A percentile compares a stretch with the other conserved stretches of the same genome.
These are phyloP conservation scores for Euura lappo DNA, from an alignment of 1,140 invertebrate species.

Conservation along the genomic window DNA sequence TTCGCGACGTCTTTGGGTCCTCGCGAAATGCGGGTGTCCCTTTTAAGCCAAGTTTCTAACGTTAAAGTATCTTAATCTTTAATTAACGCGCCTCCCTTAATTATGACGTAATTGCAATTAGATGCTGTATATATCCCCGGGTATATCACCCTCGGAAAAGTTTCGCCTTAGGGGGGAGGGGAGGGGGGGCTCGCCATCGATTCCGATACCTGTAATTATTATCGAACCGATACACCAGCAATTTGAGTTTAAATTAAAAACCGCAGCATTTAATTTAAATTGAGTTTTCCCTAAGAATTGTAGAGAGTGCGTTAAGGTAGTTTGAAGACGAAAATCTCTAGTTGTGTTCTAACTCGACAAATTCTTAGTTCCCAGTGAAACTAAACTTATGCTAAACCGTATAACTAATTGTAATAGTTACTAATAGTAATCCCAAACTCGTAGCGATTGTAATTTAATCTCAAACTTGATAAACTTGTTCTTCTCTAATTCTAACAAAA, in stretches of 20 bases:
- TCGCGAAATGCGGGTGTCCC: constrained; percentile 27
- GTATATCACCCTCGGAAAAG: constrained; percentile 16
- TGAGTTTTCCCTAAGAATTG: too few relatives aligned
- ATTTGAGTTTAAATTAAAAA: neutral
- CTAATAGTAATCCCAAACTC: neutral
- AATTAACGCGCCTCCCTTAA: constrained; percentile 45
- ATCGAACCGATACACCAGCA: constrained; percentile 27
- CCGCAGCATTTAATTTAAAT: neutral
- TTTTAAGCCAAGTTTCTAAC: constrained; percentile 37
- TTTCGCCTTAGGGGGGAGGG: constrained; percentile 21
- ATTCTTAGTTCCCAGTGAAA: neutral
- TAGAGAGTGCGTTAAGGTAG: too few relatives aligned
- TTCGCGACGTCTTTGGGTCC: neutral
- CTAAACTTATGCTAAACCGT: neutral
- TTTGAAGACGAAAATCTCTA: too few relatives aligned
- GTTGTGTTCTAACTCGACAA: too few relatives aligned
- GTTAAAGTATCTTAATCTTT: constrained; percentile 48
- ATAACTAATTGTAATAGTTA: neutral
- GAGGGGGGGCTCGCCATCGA: constrained; percentile 16
- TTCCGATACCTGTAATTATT: constrained; percentile 39
- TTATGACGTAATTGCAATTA: constrained; percentile 48
- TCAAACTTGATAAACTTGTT: neutral
- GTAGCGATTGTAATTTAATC: constrained; percentile 5
- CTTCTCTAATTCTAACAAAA: neutral
- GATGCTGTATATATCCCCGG: constrained; percentile 31